These are phyloP conservation scores for Cygnus olor DNA, from an alignment of 2,797 vertebrate genomes.

Conservation along the genomic window DNA sequence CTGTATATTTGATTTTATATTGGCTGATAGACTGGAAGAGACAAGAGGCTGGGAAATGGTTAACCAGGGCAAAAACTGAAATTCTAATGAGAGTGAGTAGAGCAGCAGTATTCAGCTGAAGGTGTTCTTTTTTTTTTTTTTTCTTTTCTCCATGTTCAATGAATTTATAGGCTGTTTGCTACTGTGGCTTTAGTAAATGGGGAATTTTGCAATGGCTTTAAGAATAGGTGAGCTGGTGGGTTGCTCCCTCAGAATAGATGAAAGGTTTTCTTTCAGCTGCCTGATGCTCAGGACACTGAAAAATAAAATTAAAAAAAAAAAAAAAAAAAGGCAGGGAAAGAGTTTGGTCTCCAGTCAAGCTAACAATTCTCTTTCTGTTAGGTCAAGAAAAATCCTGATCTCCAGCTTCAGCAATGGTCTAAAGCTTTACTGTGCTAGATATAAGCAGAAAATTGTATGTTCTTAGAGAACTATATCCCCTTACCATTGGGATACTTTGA, in stretches of 20 bases:
- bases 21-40: neutral
- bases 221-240: neutral
- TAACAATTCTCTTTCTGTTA: slow-evolving; percentile 1
- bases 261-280: neutral
- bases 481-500: neutral
- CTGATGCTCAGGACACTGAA: neutral
- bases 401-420: neutral
- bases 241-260: neutral
- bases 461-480: neutral
- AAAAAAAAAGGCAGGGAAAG: neutral
- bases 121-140: neutral
- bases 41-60: neutral
- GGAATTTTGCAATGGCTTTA: neutral
- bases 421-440: neutral
- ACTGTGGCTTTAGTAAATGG: neutral
- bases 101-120: neutral
- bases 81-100: neutral
- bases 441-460: neutral
- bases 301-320: slow-evolving; percentile 26
- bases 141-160: neutral
- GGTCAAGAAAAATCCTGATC: neutral
- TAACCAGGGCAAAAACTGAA: neutral
- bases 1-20: neutral
- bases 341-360: neutral
- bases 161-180: neutral